Percentiles rank a stretch among this genome's conserved stretches.
phyloP scores from a whole-genome alignment of 2,113 vertebrate genomes.

The Crotalus horridus region DNA sequence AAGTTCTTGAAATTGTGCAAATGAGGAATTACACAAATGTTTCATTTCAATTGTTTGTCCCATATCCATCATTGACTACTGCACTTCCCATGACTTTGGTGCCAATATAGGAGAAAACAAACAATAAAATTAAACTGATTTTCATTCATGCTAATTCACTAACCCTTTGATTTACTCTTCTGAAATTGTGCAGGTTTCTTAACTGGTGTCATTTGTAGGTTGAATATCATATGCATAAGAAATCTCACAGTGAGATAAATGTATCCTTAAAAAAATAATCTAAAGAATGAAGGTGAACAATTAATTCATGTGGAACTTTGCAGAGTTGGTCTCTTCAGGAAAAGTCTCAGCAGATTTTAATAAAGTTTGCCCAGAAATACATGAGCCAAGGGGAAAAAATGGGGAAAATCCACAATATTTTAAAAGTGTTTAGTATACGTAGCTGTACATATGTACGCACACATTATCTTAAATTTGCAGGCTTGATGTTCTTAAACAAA shows the following conservation, averaged over 20 bases:
- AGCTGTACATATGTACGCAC: not conserved
- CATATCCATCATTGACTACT: not conserved
- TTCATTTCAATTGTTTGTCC: not conserved
- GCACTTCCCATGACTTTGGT: not conserved
- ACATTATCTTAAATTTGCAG: not conserved
- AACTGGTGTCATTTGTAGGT: not conserved
- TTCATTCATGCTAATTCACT: not conserved
- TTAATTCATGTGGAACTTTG: not conserved
- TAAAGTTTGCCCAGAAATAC: not conserved
- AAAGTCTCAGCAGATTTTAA: not conserved
- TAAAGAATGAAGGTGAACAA: not conserved
- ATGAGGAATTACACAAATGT: not conserved
- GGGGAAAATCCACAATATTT: not conserved
- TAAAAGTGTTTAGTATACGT: not conserved
- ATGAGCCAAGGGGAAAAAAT: not conserved
- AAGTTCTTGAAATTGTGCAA: not conserved
- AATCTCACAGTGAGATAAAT: not conserved
- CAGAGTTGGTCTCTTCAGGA: not conserved
- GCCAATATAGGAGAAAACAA: not conserved
- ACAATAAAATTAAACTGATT: not conserved
- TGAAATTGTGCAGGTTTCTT: not conserved
- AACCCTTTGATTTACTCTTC: not conserved
- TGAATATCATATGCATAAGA: not conserved
- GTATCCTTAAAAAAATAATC: not conserved
- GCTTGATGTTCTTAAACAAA: not conserved